Evolutionary conservation across 2,888 invertebrate species (phyloP), one percentile per base, ranked within the genome.

Genomic region (Hirudinaria manillensis): DNA sequence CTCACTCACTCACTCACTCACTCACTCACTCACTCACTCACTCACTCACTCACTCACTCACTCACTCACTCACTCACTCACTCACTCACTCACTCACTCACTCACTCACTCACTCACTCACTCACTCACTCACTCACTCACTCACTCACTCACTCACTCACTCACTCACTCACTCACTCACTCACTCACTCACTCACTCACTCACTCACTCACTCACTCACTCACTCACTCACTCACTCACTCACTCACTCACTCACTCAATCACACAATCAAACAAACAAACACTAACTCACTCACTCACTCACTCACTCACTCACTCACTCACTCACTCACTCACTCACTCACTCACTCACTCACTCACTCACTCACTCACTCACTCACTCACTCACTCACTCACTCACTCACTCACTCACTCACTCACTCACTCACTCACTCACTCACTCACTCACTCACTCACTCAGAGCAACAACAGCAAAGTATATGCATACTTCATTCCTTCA

Each of bases 181-280:
- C 16, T 38, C 45, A 10, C 45, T 10, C 45, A 45, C 45, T 45
- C 45, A 21, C 66, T 65, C 66, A 21, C 66, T 24, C 24, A 13
- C 66, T 65, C 53, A 53, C 21, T 53, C 53, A 53, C 21, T 53
- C 53, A 53, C 21, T 19, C 53, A 53, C 21, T 19, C 53, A 53
- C 21, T 19, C 53, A 53, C n/a, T n/a, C n/a, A n/a, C n/a, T n/a
- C n/a, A n/a, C n/a, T n/a, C 70, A 75, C 75, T 70, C 76, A 75
- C 75, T 70, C 76, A 76, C 76, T 70, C 75, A 76, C 71, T 56
- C 75, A 76, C 75, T 70, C 75, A 76, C 75, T 67, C 76, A 75
- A 55, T 56, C 75, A 75, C 72, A 53, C 75, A 75, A 61, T 36
- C 76, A 6, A 3, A 76, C 72, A 56, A 72, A 76, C 76, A 56